phyloP scores from a whole-genome alignment of 2,113 vertebrate species.

The Sturnira hondurensis region DNA sequence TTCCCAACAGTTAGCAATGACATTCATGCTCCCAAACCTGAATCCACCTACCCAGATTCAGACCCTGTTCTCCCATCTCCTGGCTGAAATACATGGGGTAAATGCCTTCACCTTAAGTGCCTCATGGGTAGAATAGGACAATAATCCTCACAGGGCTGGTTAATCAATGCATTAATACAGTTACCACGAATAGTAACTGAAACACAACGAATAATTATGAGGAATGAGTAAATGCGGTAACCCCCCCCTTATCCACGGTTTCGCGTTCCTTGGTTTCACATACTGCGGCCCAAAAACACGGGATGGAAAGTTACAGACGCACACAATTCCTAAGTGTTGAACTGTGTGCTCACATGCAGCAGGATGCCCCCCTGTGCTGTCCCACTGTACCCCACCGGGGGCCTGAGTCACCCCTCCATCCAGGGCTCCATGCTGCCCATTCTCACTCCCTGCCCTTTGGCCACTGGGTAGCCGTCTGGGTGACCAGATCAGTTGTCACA shows the following conservation, averaged over 20 bases:
- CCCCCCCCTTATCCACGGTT: background rate
- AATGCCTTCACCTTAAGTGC: background rate
- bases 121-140: background rate
- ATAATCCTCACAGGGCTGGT: background rate
- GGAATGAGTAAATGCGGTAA: background rate
- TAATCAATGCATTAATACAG: background rate
- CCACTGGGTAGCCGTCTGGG: rapidly evolving
- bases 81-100: rapidly evolving
- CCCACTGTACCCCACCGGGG: background rate
- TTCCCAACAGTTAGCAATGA: background rate
- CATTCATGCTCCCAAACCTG: background rate
- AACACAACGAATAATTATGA: background rate
- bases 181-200: background rate
- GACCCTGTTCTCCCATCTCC: background rate
- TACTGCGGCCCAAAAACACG: rapidly evolving
- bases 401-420: background rate
- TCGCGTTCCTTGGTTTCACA: background rate
- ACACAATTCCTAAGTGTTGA: too few species aligned
- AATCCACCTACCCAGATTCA: background rate
- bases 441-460: background rate
- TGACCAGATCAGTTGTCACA: rapidly evolving
- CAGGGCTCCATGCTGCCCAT: too few species aligned
- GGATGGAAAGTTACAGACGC: background rate
- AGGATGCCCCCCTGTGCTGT: rapidly evolving
- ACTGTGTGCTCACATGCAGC: rapidly evolving